Conservation (phyloP, 2,113 vertebrate genomes). For the Burhinus oedicnemus region DNA sequence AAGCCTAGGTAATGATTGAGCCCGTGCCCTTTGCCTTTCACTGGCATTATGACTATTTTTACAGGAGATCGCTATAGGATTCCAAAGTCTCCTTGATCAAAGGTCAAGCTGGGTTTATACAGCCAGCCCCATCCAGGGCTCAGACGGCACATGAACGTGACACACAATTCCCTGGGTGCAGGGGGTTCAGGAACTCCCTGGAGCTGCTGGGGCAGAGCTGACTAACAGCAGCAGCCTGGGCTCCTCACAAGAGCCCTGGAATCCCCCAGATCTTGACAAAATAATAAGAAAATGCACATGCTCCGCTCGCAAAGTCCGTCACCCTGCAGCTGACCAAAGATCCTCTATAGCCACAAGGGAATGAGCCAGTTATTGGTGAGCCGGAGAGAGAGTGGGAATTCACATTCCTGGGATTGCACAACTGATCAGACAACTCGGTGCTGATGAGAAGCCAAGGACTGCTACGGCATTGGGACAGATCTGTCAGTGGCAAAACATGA, state of each 20-base stretch:
- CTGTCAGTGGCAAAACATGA: not conserved
- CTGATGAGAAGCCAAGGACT: not conserved
- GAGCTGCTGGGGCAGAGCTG: not conserved
- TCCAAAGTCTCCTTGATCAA: conserved; percentile 21
- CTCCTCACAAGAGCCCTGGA: not conserved
- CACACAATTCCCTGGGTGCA: not conserved
- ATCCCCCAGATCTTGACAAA: not conserved
- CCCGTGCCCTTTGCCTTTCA: not conserved
- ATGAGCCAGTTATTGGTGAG: not conserved
- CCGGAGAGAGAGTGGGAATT: not conserved
- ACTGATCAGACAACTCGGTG: too few species aligned
- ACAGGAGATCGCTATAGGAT: not conserved
- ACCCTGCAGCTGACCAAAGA: not conserved
- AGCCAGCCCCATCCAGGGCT: not conserved
- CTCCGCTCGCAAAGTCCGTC: not conserved
- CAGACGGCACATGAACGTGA: not conserved
- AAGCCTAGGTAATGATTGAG: not conserved
- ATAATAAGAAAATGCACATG: fast-evolving
- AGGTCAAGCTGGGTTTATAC: not conserved
- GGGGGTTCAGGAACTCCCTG: not conserved
- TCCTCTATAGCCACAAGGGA: not conserved
- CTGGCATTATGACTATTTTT: not conserved
- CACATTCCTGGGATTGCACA: not conserved
- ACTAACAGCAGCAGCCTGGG: not conserved
- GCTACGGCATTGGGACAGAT: not conserved